Base-by-base conservation (phyloP, 2,113 vertebrate genomes). In the Murina feae region DNA sequence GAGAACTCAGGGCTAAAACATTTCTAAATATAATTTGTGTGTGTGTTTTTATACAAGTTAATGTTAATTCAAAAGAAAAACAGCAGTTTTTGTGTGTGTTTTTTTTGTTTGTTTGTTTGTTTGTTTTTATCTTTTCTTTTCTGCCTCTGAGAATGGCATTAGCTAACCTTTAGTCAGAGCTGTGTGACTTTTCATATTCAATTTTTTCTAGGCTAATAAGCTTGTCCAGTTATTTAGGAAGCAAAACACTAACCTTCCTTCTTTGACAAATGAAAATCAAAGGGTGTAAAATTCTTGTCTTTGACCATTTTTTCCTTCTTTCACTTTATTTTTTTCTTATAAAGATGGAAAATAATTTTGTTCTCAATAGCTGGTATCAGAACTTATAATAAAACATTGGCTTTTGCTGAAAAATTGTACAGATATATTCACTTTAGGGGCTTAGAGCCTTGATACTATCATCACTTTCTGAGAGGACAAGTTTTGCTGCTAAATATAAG, bases 11-110 rank as follows among this genome's bases (percentile, higher is more conserved):
- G 89, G 69, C 86, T 91, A 93, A 97, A 95, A 95, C 93, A 96
- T 94, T 95, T 93, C 96, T 95, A 96, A 97, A 97, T 97, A 96
- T 96, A 95, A 89, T 94, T 94, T 93, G 21, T 71, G 25, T 49
- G 69, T 94, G 88, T 86, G 32, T 63, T 79, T 82, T 75, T 85
- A 44, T 63, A 47, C 65, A 90, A 93, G 93, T 85, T 94, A 95
- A 89, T 94, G 78, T 82, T 94, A 89, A 96, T 95, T 93, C 84
- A 85, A 66, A 94, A 96, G 75, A 53, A 96, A 95, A 96, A 94
- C 65, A 95, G 28, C n/a, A 37, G 30, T 30, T 69, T 71, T 78
- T 55, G 75, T 75, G 58, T 60, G 25, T 25, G 11, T 71, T 37
- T 63, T 71, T 79, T 79, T 75, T n/a, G n/a, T n/a, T n/a, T n/a